These are phyloP conservation scores for Diploptera punctata DNA, from an alignment of 2,888 invertebrate species.

Conservation along the genomic window DNA sequence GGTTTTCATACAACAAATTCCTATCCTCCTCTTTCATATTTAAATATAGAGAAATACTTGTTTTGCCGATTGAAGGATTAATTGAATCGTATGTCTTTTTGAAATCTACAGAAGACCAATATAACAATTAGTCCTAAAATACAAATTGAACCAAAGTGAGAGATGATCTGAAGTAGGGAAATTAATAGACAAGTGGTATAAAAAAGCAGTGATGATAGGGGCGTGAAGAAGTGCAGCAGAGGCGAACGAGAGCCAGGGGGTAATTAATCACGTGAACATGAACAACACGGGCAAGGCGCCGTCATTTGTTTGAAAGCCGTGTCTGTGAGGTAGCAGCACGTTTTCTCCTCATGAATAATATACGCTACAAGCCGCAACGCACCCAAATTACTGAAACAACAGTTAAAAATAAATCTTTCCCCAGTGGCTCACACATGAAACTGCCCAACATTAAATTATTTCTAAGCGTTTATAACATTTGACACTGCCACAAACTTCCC, in stretches of 20 bases:
- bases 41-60: no score
- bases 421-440: slow-evolving; percentile 2
- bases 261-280: slow-evolving; percentile 35
- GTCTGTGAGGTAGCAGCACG: slow-evolving; percentile 6
- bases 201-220: slow-evolving; percentile 10
- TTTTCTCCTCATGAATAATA: slow-evolving; percentile 28
- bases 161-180: no score
- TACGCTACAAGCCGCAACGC: slow-evolving; percentile 20
- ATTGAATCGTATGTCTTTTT: no score
- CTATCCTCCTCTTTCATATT: no score
- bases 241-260: slow-evolving; percentile 2
- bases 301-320: slow-evolving; percentile 27
- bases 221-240: slow-evolving; percentile 17
- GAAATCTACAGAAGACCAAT: no score
- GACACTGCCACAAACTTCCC: no score
- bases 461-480: neutral
- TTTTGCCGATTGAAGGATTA: no score
- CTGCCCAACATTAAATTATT: neutral
- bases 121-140: no score
- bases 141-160: no score
- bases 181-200: neutral
- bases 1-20: no score
- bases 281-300: slow-evolving; percentile 17
- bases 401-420: slow-evolving; percentile 27
- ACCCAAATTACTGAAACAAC: slow-evolving; percentile 25